Conservation (phyloP, 2,797 vertebrate species). For the Brachyalestes nurse region DNA sequence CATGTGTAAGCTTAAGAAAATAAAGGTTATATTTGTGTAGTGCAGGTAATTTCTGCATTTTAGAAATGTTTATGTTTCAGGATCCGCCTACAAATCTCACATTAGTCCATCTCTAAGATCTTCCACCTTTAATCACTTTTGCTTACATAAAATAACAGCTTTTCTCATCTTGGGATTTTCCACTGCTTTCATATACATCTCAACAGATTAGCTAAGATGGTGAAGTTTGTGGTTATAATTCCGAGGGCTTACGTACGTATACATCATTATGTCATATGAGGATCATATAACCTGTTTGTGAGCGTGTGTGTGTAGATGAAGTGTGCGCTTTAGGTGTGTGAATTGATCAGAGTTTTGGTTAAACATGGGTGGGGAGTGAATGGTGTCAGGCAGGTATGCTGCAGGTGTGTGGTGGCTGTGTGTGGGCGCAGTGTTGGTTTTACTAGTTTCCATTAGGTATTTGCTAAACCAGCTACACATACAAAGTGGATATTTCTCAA, state of each 20-base stretch:
- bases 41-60: no score
- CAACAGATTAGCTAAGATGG: background rate
- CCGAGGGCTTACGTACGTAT: background rate
- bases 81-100: no score
- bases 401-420: conserved; percentile 19
- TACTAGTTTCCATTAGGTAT: conserved; percentile 9
- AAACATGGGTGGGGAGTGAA: conserved; percentile 38
- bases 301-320: background rate
- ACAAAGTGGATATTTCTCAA: background rate
- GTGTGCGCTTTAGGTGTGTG: conserved; percentile 20
- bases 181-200: background rate
- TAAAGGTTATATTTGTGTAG: no score
- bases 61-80: no score
- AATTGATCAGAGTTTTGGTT: background rate
- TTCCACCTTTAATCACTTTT: background rate
- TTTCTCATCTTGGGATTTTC: background rate
- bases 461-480: background rate
- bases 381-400: conserved; percentile 31
- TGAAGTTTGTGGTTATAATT: background rate
- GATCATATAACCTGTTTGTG: background rate
- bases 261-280: background rate
- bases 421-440: conserved; percentile 13
- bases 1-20: no score
- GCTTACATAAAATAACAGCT: background rate
- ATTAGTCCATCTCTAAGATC: no score